Evolutionary conservation across 2,797 vertebrate genomes (phyloP).

Genomic region (Micropoecilia bifurca): DNA sequence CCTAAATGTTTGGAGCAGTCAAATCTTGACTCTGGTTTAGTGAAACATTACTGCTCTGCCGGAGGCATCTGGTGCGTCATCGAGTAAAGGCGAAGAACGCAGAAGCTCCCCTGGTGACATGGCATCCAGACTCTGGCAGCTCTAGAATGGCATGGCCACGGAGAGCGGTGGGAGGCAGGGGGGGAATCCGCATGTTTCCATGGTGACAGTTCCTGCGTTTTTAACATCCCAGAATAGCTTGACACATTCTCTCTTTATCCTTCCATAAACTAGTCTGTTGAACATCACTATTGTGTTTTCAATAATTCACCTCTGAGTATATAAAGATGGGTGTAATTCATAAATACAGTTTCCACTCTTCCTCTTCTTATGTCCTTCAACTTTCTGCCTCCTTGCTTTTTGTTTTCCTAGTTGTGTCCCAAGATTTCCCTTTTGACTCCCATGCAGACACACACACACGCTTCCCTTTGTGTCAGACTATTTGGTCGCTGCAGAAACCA

Average conservation of each 20-base stretch:
- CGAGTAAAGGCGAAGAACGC: constrained; percentile 44
- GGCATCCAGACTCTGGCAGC: constrained; percentile 60
- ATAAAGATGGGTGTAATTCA: constrained; percentile 12
- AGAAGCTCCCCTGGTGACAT: constrained; percentile 54
- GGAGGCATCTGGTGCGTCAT: constrained; percentile 41
- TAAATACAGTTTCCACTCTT: constrained; percentile 19
- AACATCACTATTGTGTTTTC: constrained; percentile 35
- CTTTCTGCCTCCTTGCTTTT: constrained; percentile 44
- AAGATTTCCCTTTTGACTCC: constrained; percentile 57
- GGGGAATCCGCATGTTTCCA: constrained; percentile 71
- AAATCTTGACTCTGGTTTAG: constrained; percentile 38
- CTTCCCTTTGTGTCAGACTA: constrained; percentile 73
- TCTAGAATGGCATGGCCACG: constrained; percentile 54
- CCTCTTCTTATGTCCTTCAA: constrained; percentile 14
- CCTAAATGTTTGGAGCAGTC: not conserved
- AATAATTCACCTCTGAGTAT: constrained; percentile 1
- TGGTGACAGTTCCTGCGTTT: constrained; percentile 55
- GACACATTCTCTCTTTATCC: constrained; percentile 64
- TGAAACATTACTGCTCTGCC: constrained; percentile 38
- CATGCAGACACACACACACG: constrained; percentile 7
- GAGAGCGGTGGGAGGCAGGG: constrained; percentile 56
- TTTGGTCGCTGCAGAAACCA: constrained; percentile 83
- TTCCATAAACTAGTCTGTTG: constrained; percentile 10
- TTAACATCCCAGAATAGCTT: constrained; percentile 76
- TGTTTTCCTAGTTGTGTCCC: constrained; percentile 56